phyloP scores from a whole-genome alignment of 53 echinoderm and acorn worm species.

The Echinometra lucunter region DNA sequence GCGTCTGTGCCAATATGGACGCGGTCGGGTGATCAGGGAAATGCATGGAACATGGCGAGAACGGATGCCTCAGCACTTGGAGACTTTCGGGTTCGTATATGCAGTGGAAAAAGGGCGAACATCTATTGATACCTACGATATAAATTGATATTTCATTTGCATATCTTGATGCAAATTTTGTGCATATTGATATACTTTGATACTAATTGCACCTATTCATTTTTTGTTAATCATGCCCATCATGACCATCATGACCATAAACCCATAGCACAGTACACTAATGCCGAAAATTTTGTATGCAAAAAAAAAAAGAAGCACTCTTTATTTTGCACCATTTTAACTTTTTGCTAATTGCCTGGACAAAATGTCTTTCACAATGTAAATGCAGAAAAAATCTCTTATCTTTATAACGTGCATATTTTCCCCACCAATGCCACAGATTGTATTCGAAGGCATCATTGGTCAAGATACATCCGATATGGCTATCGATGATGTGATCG shows the following conservation, averaged over 20 bases:
- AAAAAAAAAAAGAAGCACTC: too few species aligned
- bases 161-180: too few species aligned
- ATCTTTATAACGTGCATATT: neutral
- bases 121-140: neutral
- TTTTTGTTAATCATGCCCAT: too few species aligned
- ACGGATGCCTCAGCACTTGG: neutral
- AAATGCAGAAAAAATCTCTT: too few species aligned
- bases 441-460: constrained; percentile 84
- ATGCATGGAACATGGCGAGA: constrained; percentile 54
- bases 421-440: constrained; percentile 32
- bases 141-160: too few species aligned
- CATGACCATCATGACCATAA: too few species aligned
- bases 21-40: constrained; percentile 66
- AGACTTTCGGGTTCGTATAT: neutral
- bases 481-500: constrained; percentile 85
- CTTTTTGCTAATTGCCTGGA: too few species aligned
- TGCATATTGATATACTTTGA: too few species aligned
- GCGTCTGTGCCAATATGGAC: constrained; percentile 53
- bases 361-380: neutral
- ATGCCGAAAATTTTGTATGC: too few species aligned
- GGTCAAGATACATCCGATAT: constrained; percentile 78
- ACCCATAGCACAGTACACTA: too few species aligned
- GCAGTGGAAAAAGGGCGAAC: neutral
- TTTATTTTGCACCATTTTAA: too few species aligned
- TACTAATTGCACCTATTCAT: too few species aligned